A percentile compares a stretch with the other conserved stretches of the same genome.
These are phyloP conservation scores for Heliconius sara DNA, from an alignment of 2,888 invertebrate genomes.

Conservation along the genomic window DNA sequence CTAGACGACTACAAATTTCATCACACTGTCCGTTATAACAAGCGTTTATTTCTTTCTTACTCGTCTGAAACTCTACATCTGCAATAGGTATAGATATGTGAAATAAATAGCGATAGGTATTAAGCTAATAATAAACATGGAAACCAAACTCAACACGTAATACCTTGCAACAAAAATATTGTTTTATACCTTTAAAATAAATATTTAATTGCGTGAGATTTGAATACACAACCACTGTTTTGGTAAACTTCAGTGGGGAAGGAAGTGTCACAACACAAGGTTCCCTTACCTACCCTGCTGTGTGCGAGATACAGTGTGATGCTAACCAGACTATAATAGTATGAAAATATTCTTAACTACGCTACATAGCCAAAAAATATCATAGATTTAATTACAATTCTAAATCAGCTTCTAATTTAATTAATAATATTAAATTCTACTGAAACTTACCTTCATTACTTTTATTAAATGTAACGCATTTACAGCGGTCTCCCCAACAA, in stretches of 20 bases:
- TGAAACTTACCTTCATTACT: not conserved
- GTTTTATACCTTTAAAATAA: no score
- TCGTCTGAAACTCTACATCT: not conserved
- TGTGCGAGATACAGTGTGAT: no score
- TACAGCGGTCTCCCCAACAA: constrained; percentile 8
- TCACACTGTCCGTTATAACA: constrained; percentile 46
- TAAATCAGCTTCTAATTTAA: no score
- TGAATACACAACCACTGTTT: no score
- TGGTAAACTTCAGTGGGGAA: no score
- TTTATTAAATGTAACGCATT: not conserved
- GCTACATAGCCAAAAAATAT: not conserved
- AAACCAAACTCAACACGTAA: no score
- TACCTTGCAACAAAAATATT: no score
- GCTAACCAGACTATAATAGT: not conserved
- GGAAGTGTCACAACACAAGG: no score
- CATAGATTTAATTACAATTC: no score
- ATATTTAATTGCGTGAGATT: no score
- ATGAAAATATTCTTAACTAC: not conserved
- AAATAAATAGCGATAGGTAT: not conserved
- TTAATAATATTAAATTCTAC: not conserved
- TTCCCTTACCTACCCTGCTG: no score
- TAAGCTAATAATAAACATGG: not conserved
- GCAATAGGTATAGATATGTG: not conserved
- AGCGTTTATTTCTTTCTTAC: not conserved
- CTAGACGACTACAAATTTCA: constrained; percentile 46